Evolutionary conservation across 1,140 invertebrate genomes (phyloP), one percentile per base, ranked within the genome.

Genomic region (Brachionus calyciflorus): DNA sequence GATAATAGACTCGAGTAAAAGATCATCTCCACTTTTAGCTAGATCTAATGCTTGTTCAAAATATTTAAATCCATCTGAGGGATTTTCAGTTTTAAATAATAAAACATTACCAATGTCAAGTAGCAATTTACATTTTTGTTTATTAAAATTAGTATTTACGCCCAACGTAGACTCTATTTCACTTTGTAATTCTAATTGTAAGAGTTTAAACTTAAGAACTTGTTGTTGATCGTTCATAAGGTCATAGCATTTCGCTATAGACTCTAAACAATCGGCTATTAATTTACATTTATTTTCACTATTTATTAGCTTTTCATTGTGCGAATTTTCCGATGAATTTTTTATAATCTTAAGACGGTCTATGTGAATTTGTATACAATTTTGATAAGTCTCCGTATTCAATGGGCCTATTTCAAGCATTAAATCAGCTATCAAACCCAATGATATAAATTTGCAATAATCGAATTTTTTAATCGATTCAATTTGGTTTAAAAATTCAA

Each of bases 81-180:
- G 28, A 24, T 73, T 33, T 21, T 73, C 69, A n/a, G 51, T 40
- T 55, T 73, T 73, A 24, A 73, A 73, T 14, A 73, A n/a, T 4
- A 51, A 73, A 10, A 73, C 21, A 53, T 73, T 73, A 1, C 69
- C 69, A 51, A 73, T 73, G 14, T 73, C 69, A 28, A 73, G 69
- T 19, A 37, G 17, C 9, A 73, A 19, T 40, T 28, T 46, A 28
- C 60, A 65, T 24, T 65, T 65, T 65, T 65, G 60, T 44, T 65
- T 65, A 21, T 14, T 24, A 7, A 44, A 37, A 37, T 12, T 7
- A 17, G 0, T 33, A 21, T 5, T 60, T 17, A 30, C 28, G 37
- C 24, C 65, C 14, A 14, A 17, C n/a, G 21, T 24, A 4, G 69
- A 9, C 26, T 51, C 46, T 14, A 73, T 49, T 73, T 73, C 69